Base-by-base conservation (phyloP, 2,888 invertebrate species). In the Lymantria monacha region DNA sequence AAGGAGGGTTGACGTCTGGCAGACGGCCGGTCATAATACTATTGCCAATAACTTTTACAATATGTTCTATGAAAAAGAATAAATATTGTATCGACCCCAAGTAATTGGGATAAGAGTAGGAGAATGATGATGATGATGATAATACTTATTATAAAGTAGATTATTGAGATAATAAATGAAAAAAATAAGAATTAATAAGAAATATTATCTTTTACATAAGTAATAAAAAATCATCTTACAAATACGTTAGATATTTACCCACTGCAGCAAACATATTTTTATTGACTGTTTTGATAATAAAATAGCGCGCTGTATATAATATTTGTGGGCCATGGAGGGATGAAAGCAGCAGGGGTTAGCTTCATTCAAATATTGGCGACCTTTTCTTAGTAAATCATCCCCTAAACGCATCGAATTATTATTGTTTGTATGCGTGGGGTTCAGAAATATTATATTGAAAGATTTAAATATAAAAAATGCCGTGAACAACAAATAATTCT, bases 281-380 rank as follows among this genome's bases (percentile, higher is more conserved):
- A 49, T 49, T 44, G 14, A 44, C 30, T 48, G 11, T 40, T 46
- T 15, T 40, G 31, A 13, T 42, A 45, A 49, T 49, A 45, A 42
- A 49, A 9, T 42, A 5, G 1, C 59, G 57, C 0, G 52, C 60
- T 71, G 61, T 69, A 67, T 63, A 59, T 44, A 22, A 49, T 61
- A 48, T 63, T 63, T 53, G 44, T 51, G 42, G 51, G 41, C 36
- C 51, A 51, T 10, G 13, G 45, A 48, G 63, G 57, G 55, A 58
- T 60, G 55, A 50, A 60, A 56, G 44, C 53, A 56, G 53, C 55
- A 57, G 63, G 68, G 58, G 62, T 48, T 53, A 44, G 46, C 51
- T 59, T 46, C 47, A 54, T 33, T 51, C 53, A 53, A 55, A 64
- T 56, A 66, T 53, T 51, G 31, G 40, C 42, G 41, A 40, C 33